Evolutionary conservation across 2,113 vertebrate genomes (phyloP).

Genomic region (Embiotoca jacksoni): DNA sequence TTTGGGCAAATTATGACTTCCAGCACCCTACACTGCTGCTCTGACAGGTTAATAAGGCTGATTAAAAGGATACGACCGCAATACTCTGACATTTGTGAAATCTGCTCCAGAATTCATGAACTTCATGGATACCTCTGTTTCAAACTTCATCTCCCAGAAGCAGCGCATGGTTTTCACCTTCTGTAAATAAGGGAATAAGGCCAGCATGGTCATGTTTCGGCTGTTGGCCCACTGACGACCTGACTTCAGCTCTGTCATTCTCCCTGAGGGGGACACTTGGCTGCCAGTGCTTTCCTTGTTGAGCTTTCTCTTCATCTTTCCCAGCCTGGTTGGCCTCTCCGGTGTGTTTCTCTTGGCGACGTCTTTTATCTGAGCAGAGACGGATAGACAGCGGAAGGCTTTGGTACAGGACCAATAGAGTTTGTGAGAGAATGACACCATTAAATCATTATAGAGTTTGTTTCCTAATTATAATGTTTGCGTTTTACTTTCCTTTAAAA

Average conservation of each 20-base stretch:
- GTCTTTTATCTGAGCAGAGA: slow-evolving; percentile 22
- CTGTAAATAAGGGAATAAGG: slow-evolving; percentile 83
- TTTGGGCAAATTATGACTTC: too few species aligned
- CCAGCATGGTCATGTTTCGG: slow-evolving; percentile 69
- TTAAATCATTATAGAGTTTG: background rate
- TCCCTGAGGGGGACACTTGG: slow-evolving; percentile 47
- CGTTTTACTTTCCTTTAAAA: background rate
- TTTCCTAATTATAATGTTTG: background rate
- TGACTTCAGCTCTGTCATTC: slow-evolving; percentile 81
- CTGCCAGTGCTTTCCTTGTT: background rate
- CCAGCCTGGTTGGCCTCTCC: slow-evolving; percentile 11
- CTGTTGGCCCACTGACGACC: slow-evolving; percentile 64
- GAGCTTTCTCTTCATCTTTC: slow-evolving; percentile 3
- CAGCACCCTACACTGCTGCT: too few species aligned
- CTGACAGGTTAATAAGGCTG: too few species aligned
- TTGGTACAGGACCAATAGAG: background rate
- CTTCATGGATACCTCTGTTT: slow-evolving; percentile 43
- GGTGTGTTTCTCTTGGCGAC: slow-evolving; percentile 15
- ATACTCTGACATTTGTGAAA: too few species aligned
- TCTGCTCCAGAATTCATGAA: background rate
- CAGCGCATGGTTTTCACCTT: slow-evolving; percentile 82
- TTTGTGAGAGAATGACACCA: background rate
- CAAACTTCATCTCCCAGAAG: slow-evolving; percentile 83
- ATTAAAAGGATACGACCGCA: too few species aligned
- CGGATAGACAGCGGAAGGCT: background rate